Base-by-base conservation (phyloP, 2,113 vertebrate genomes). In the Gymnarchus niloticus region DNA sequence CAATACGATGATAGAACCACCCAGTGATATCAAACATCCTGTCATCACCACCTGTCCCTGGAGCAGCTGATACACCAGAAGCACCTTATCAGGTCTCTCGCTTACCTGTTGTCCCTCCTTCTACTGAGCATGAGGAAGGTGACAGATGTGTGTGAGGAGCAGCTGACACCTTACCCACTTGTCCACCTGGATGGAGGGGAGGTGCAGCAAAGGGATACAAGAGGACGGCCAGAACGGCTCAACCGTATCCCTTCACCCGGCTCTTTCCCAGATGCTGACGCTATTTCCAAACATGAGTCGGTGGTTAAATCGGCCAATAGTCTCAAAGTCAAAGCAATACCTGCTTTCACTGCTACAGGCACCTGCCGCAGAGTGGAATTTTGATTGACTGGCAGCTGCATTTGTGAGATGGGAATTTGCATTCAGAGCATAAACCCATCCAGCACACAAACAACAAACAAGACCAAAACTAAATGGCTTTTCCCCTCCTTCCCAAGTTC, bases 21-120 rank as follows among this genome's bases (percentile, higher is more conserved):
- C 76, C 44, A 48, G 41, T 78, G 76, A 48, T 48, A 78, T 56
- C 84, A 73, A 23, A 56, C 73, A 56, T 80, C 37, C 51, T 85
- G 84, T 85, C 84, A 78, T 80, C 84, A 80, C 73, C 73, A 17
- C 52, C 41, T 57, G 52, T 2, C 69, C 54, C 14, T 23, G 41
- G 37, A 78, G 73, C 37, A 80, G 33, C 37, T 56, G 84, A 78
- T 56, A 77, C 52, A 77, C 37, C 23, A 9, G 69, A 46, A 80
- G 52, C 52, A 56, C 73, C 84, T 85, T 44, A 44, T 59, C 37
- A 10, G 51, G 25, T 19, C 84, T 73, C 28, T 52, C 84, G 33
- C 54, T 37, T 85, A 78, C 52, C 73, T 85, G 84, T 73, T 85
- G 84, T 76, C 41, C 37, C 84, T 85, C 65, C 23, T 25, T 56